Percentiles rank a stretch among this genome's conserved stretches.
phyloP scores from a whole-genome alignment of 2,888 invertebrate species.

The Synergus umbraculus region DNA sequence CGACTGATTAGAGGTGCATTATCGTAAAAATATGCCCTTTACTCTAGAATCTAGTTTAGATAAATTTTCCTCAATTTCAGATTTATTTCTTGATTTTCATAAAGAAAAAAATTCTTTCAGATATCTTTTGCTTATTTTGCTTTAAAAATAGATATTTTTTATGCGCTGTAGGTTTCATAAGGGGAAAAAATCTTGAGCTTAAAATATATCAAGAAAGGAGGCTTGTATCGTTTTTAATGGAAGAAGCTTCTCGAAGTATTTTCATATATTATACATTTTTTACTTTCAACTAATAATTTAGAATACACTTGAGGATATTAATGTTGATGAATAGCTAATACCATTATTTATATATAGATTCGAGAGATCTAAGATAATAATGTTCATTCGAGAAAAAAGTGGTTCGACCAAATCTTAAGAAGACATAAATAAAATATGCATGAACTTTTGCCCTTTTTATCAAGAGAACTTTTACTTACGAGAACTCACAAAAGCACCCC shows the following conservation, averaged over 20 bases:
- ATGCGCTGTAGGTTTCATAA: no score
- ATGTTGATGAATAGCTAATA: no score
- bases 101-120: no score
- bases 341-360: background rate
- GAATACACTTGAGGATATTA: no score
- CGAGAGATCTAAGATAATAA: background rate
- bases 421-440: background rate
- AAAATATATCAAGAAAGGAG: no score
- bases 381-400: background rate
- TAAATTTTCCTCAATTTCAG: no score
- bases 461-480: background rate
- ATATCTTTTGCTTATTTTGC: no score
- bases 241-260: background rate
- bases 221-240: no score
- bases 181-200: no score
- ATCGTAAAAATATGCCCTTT: background rate
- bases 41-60: background rate
- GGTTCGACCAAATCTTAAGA: background rate
- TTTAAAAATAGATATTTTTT: no score
- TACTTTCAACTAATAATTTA: no score
- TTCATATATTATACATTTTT: background rate
- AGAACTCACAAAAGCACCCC: background rate
- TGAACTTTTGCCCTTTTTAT: background rate
- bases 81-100: no score
- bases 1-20: background rate